These are phyloP conservation scores for Eira barbara DNA, from an alignment of 2,113 vertebrate genomes.

Conservation along the genomic window DNA sequence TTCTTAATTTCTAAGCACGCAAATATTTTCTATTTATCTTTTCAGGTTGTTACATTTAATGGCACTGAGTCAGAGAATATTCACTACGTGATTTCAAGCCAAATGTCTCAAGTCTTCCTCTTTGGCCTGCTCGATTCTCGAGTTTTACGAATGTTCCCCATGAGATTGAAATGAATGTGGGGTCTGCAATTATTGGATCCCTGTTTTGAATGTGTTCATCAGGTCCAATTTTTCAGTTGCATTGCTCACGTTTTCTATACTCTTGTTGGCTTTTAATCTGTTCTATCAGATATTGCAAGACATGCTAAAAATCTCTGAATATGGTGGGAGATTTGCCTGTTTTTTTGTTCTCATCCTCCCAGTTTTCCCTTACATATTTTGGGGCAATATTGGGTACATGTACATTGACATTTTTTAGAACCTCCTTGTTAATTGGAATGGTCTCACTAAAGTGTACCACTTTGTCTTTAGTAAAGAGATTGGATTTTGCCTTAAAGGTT, in stretches of 20 bases:
- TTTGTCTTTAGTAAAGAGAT: not conserved
- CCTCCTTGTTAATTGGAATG: not conserved
- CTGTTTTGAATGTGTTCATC: not conserved
- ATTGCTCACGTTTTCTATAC: not conserved
- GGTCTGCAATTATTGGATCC: not conserved
- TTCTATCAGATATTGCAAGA: not conserved
- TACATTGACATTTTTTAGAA: not conserved
- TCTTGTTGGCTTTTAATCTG: not conserved
- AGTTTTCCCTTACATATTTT: not conserved
- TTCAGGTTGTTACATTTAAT: not conserved
- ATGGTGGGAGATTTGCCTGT: not conserved
- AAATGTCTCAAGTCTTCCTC: not conserved
- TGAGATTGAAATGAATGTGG: not conserved
- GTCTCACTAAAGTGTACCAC: not conserved
- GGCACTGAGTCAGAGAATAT: not conserved
- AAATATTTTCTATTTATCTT: not conserved
- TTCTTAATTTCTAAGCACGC: not conserved
- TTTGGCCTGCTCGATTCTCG: not conserved
- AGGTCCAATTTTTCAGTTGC: not conserved
- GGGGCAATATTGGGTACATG: not conserved
- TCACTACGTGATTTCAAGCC: not conserved
- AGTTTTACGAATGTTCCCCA: not conserved
- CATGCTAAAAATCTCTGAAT: not conserved
- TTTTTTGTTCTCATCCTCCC: not conserved
- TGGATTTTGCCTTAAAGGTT: not conserved